phyloP scores from a whole-genome alignment of 2,888 invertebrate genomes.

The Acrocyrtus sp. region DNA sequence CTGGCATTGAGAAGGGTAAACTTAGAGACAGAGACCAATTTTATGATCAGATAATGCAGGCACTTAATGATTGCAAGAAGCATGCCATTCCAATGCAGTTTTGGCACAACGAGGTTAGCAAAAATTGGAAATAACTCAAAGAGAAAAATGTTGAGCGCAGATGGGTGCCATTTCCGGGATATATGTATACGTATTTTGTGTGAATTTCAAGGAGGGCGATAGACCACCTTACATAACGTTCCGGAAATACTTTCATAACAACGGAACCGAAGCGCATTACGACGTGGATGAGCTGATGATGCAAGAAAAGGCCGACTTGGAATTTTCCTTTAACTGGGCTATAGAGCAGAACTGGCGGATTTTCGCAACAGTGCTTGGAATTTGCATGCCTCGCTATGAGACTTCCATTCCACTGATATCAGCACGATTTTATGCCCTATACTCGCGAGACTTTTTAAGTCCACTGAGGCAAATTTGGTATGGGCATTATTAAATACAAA shows the following conservation, averaged over 20 bases:
- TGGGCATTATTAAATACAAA: too few species aligned
- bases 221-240: neutral
- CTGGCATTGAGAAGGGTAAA: neutral
- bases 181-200: neutral
- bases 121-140: too few species aligned
- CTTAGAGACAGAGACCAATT: constrained; percentile 11
- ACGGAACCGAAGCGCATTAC: neutral
- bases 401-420: constrained; percentile 38
- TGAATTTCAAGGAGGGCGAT: constrained; percentile 17
- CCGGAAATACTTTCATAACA: neutral
- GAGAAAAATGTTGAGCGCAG: too few species aligned
- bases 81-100: constrained; percentile 16
- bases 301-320: constrained; percentile 49
- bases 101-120: constrained; percentile 17
- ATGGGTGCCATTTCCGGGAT: neutral
- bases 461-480: constrained; percentile 44
- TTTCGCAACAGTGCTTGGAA: constrained; percentile 49
- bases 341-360: constrained; percentile 51
- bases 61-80: constrained; percentile 19
- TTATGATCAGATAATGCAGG: constrained; percentile 40
- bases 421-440: constrained; percentile 37
- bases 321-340: constrained; percentile 52
- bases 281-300: constrained; percentile 17
- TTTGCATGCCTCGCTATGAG: constrained; percentile 42
- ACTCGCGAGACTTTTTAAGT: constrained; percentile 27